Percentiles rank a stretch among this genome's conserved stretches.
Evolutionary conservation across 2,888 invertebrate genomes (phyloP).

Genomic region (Morinoia aosen): DNA sequence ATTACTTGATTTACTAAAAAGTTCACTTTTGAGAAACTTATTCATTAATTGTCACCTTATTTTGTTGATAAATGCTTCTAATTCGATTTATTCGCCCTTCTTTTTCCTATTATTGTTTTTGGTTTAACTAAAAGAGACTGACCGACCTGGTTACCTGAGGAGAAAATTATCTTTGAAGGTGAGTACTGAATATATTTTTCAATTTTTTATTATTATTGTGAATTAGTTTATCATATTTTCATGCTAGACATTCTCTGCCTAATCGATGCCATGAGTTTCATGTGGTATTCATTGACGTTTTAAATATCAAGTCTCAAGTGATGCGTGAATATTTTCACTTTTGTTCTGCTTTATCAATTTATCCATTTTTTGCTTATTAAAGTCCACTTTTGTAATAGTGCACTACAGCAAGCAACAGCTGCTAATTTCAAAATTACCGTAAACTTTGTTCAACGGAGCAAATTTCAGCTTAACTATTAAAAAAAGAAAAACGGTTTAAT

Average conservation of each 20-base stretch:
- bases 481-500: no score
- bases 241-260: not conserved
- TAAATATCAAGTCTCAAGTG: no score
- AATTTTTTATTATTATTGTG: not conserved
- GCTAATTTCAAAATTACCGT: no score
- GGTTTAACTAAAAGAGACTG: not conserved
- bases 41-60: not conserved
- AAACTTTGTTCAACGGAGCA: no score
- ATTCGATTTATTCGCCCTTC: not conserved
- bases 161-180: conserved; percentile 21
- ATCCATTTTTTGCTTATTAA: no score
- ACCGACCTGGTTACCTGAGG: conserved; percentile 32
- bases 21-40: not conserved
- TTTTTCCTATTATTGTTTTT: not conserved
- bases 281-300: no score
- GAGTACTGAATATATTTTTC: not conserved
- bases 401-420: no score
- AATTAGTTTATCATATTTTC: not conserved
- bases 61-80: not conserved
- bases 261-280: no score
- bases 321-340: no score
- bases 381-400: no score
- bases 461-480: no score
- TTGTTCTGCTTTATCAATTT: no score
- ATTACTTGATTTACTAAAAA: not conserved